Conservation (phyloP, 2,113 vertebrate genomes). For the Archilochus colubris region DNA sequence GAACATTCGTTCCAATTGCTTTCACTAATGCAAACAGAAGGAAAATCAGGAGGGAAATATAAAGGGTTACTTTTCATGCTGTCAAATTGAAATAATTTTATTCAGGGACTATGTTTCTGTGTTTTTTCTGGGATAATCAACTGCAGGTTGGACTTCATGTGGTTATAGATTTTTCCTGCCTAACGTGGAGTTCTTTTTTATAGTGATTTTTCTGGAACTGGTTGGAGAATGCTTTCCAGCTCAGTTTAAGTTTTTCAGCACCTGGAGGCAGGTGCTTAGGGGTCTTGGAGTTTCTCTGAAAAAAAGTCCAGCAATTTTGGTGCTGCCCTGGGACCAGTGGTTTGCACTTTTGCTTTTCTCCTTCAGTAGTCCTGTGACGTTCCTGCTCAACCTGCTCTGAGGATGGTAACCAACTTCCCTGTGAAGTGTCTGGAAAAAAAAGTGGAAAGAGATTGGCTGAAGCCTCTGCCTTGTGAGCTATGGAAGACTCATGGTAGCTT, state of each 20-base stretch:
- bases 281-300: neutral
- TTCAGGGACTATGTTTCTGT: neutral
- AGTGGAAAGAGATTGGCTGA: neutral
- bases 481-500: constrained; percentile 5
- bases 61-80: neutral
- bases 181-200: neutral
- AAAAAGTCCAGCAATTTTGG: accelerated
- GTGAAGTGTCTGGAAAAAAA: neutral
- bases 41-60: neutral
- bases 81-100: neutral
- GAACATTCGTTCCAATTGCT: neutral
- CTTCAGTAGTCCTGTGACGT: neutral
- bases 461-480: neutral
- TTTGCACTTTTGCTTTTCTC: neutral
- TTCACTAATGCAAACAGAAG: neutral
- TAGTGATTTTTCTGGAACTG: neutral
- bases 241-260: neutral
- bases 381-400: neutral
- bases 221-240: neutral
- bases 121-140: neutral
- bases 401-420: neutral
- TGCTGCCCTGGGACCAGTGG: neutral
- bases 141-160: neutral
- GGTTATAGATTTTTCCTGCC: neutral
- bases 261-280: neutral